Percentiles rank a stretch among this genome's conserved stretches.
These are phyloP conservation scores for Scolopax bukidnonensis DNA, from an alignment of 2,797 vertebrate genomes.

Conservation along the genomic window DNA sequence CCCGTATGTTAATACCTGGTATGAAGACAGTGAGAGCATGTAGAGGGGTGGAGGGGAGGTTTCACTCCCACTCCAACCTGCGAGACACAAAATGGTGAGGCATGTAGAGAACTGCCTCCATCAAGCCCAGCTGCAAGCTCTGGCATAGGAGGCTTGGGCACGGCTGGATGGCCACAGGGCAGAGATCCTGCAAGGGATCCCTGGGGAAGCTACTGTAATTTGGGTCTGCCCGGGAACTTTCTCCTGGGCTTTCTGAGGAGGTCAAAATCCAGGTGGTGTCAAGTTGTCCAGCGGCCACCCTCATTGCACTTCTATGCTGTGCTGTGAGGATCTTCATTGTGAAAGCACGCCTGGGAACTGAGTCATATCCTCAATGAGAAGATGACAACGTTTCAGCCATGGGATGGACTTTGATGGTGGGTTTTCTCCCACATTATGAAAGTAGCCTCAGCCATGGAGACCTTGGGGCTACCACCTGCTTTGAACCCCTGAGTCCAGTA, in stretches of 20 bases:
- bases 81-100: not conserved
- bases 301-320: not conserved
- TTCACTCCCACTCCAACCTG: slow-evolving; percentile 30
- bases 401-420: not conserved
- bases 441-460: not conserved
- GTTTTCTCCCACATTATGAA: not conserved
- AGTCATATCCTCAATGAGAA: not conserved
- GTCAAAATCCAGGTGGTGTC: not conserved
- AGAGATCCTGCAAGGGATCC: not conserved
- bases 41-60: not conserved
- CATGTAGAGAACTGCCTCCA: slow-evolving; percentile 31
- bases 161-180: not conserved
- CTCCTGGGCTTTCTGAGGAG: not conserved
- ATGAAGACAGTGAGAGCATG: not conserved
- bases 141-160: slow-evolving; percentile 30
- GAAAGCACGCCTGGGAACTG: not conserved
- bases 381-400: not conserved
- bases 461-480: not conserved
- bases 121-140: slow-evolving; percentile 44
- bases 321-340: not conserved
- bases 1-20: not conserved
- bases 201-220: slow-evolving; percentile 9
- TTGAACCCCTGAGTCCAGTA: not conserved
- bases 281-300: not conserved
- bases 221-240: not conserved